These are phyloP conservation scores for Eustalomyia histrio DNA, from an alignment of 2,888 invertebrate species.

Conservation along the genomic window DNA sequence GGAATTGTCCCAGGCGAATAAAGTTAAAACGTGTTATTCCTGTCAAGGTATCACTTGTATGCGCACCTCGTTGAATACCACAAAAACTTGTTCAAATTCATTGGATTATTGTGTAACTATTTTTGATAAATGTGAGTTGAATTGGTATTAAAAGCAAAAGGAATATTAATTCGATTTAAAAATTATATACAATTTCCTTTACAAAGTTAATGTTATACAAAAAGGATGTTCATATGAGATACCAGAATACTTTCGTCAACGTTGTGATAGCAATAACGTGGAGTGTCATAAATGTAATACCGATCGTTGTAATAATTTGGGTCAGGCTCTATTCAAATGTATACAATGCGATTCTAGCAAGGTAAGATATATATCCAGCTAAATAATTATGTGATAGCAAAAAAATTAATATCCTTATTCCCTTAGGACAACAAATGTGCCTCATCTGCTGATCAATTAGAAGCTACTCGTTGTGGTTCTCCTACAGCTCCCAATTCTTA, in stretches of 20 bases:
- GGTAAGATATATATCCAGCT: slow-evolving; percentile 60
- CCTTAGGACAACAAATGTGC: slow-evolving; percentile 72
- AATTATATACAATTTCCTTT: not conserved
- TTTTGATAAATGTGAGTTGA: slow-evolving; percentile 72
- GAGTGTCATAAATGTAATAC: slow-evolving; percentile 75
- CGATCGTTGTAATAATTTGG: slow-evolving; percentile 75
- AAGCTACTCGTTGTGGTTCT: slow-evolving; percentile 70
- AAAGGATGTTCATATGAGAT: slow-evolving; percentile 76
- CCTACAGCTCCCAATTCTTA: slow-evolving; percentile 75
- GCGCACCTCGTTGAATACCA: slow-evolving; percentile 68
- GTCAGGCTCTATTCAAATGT: slow-evolving; percentile 71
- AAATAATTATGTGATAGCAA: not conserved
- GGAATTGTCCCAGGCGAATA: slow-evolving; percentile 65
- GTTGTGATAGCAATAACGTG: slow-evolving; percentile 68
- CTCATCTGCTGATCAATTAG: slow-evolving; percentile 66
- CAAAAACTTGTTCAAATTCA: slow-evolving; percentile 71
- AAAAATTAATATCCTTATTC: not conserved
- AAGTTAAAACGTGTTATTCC: slow-evolving; percentile 70
- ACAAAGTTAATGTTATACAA: slow-evolving; percentile 66
- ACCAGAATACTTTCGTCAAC: slow-evolving; percentile 69
- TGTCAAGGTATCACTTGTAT: slow-evolving; percentile 75
- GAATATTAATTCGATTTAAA: not conserved
- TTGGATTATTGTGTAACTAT: slow-evolving; percentile 76
- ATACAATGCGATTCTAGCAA: slow-evolving; percentile 73
- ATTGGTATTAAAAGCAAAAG: not conserved